Evolutionary conservation across 2,113 vertebrate species (phyloP).

Genomic region (Datnioides undecimradiatus): DNA sequence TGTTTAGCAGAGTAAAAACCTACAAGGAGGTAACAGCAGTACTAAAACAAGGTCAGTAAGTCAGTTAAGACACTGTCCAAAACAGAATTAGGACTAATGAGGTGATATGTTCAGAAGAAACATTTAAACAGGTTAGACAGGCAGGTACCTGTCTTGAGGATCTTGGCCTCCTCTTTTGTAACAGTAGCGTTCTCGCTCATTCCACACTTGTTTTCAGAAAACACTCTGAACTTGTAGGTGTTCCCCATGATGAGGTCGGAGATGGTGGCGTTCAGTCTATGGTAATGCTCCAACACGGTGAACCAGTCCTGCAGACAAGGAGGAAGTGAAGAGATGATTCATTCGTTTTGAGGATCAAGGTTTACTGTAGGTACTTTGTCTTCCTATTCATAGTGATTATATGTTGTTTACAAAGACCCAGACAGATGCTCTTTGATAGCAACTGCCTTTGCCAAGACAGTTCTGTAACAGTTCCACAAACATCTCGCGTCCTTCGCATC

Average conservation of each 20-base stretch:
- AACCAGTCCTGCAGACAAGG: slow-evolving; percentile 91
- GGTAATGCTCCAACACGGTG: slow-evolving; percentile 92
- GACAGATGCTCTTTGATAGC: background rate
- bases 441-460: no score
- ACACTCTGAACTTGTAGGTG: slow-evolving; percentile 92
- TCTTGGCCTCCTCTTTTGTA: slow-evolving; percentile 84
- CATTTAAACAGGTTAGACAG: no score
- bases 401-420: background rate
- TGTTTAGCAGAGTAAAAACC: background rate
- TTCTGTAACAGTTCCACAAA: no score
- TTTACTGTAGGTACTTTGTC: background rate
- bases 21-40: background rate
- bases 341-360: background rate
- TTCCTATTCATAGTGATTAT: background rate
- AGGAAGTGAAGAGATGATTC: background rate
- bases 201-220: slow-evolving; percentile 91
- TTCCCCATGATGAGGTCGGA: slow-evolving; percentile 98
- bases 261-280: slow-evolving; percentile 91
- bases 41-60: background rate
- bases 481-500: no score
- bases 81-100: background rate
- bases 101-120: no score
- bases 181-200: slow-evolving; percentile 79
- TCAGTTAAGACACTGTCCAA: no score
- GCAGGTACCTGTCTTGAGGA: slow-evolving; percentile 89